Conservation (phyloP, 2,797 vertebrate species). For the Malacoraja senta region DNA sequence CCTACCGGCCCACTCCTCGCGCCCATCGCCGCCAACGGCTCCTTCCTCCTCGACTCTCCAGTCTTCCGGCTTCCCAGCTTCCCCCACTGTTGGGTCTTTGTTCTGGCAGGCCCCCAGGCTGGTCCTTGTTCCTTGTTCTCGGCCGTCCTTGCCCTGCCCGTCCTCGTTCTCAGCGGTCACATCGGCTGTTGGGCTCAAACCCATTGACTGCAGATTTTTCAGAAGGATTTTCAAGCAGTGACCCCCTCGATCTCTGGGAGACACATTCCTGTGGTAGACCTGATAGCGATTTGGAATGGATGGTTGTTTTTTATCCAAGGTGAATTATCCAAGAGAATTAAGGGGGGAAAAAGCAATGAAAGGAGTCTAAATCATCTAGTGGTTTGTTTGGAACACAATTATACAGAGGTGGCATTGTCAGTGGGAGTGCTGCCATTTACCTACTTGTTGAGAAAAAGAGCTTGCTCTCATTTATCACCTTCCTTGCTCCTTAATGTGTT, state of each 20-base stretch:
- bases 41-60: no score
- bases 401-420: not conserved
- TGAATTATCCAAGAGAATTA: not conserved
- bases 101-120: no score
- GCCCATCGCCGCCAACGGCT: no score
- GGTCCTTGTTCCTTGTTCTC: no score
- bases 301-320: not conserved
- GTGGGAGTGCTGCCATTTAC: not conserved
- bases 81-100: no score
- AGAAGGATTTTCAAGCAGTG: not conserved
- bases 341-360: not conserved
- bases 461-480: not conserved
- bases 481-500: not conserved
- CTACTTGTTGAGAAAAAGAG: not conserved
- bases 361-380: not conserved
- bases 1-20: no score
- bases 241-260: not conserved
- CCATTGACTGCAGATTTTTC: not conserved
- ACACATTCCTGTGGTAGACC: not conserved
- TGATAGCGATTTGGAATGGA: not conserved
- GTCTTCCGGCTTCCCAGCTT: no score
- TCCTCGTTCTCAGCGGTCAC: no score
- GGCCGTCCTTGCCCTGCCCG: no score
- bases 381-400: not conserved
- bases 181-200: no score